Percentiles rank a stretch among this genome's conserved stretches.
These are phyloP conservation scores for Fopius arisanus DNA, from an alignment of 1,140 invertebrate species.

Conservation along the genomic window DNA sequence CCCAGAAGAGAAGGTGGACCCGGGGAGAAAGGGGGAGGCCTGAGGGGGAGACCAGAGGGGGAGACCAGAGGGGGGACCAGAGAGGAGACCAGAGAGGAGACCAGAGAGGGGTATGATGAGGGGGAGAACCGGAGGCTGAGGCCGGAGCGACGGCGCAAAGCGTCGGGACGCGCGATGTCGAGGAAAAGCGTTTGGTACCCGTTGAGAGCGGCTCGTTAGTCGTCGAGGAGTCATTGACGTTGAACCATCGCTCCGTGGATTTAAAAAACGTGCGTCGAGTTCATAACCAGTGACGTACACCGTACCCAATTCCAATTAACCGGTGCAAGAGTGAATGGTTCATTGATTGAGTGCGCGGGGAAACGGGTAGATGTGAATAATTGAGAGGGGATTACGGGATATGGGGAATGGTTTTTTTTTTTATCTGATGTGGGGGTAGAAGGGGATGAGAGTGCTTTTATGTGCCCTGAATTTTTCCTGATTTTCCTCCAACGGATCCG, in stretches of 20 bases:
- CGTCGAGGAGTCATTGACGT: slow-evolving; percentile 22
- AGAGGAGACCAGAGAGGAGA: background rate
- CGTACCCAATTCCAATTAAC: background rate
- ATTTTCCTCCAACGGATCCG: background rate
- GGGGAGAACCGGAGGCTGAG: background rate
- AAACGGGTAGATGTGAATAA: background rate
- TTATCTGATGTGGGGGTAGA: no score
- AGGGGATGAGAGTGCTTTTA: no score
- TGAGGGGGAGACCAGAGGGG: background rate
- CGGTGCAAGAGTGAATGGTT: background rate
- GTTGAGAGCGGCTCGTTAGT: slow-evolving; percentile 5
- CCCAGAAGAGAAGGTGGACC: no score
- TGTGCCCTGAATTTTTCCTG: background rate
- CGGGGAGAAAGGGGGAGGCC: no score
- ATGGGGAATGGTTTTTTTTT: background rate
- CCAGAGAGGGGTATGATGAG: background rate
- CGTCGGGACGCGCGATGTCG: background rate
- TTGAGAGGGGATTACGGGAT: no score
- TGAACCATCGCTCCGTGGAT: background rate
- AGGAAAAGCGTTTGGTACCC: slow-evolving; percentile 18
- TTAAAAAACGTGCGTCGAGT: background rate
- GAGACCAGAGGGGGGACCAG: background rate
- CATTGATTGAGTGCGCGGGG: background rate
- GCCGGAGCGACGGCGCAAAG: slow-evolving; percentile 29
- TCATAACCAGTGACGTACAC: background rate